phyloP scores from a whole-genome alignment of 2,888 invertebrate species.

The Epinotia ramella region DNA sequence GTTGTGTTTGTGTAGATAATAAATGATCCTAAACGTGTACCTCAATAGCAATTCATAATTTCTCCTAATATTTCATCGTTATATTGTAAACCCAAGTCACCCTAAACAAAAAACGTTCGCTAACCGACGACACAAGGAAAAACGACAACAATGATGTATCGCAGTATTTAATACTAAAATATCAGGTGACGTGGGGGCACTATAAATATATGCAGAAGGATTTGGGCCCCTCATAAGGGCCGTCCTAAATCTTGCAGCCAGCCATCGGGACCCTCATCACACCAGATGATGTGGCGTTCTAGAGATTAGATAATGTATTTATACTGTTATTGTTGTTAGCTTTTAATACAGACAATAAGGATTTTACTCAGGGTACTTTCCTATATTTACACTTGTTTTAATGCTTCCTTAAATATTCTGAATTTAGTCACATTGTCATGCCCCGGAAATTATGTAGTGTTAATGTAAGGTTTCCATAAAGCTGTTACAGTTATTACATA shows the following conservation, averaged over 20 bases:
- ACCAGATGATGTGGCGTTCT: conserved; percentile 40
- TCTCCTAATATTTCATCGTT: background rate
- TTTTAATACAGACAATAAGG: conserved; percentile 5
- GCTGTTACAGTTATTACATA: background rate
- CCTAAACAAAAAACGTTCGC: conserved; percentile 11
- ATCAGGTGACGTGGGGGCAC: conserved; percentile 44
- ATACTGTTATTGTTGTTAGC: conserved; percentile 23
- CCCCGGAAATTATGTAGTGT: background rate
- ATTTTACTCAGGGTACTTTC: background rate
- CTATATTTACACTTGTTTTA: background rate
- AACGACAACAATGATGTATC: conserved; percentile 32
- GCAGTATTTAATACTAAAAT: conserved; percentile 42
- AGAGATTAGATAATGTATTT: conserved; percentile 39
- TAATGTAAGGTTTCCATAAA: background rate
- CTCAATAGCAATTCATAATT: background rate
- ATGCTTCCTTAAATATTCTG: too few relatives aligned
- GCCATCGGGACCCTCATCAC: conserved; percentile 44
- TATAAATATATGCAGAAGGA: conserved; percentile 46
- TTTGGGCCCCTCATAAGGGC: conserved; percentile 40
- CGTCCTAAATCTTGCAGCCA: conserved; percentile 43
- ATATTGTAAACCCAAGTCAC: background rate
- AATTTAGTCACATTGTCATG: too few relatives aligned
- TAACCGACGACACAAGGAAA: conserved; percentile 15
- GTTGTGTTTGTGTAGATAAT: too few relatives aligned
- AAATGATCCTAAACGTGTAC: background rate